phyloP scores from a whole-genome alignment of 37 sponge, comb jelly and placozoan species.

The Petrosia ficiformis region DNA sequence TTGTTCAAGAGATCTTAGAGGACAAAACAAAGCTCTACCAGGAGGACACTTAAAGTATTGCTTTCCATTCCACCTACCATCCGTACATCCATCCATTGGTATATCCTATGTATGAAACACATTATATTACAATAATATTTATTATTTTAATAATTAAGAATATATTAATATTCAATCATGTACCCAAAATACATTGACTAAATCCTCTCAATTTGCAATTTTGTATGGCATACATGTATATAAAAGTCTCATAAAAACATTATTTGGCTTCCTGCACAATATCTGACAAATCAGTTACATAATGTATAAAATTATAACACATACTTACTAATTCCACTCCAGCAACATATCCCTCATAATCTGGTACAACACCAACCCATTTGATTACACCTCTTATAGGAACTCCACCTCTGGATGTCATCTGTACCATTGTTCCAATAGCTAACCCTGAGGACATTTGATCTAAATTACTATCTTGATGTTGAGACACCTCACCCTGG shows the following conservation, averaged over 20 bases:
- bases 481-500: neutral
- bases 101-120: slow-evolving; percentile 46
- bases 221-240: too few relatives aligned
- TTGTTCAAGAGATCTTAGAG: slow-evolving; percentile 14
- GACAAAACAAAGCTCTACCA: slow-evolving; percentile 55
- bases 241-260: too few relatives aligned
- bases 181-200: too few relatives aligned
- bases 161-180: too few relatives aligned
- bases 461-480: too few relatives aligned
- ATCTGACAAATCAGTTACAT: too few relatives aligned
- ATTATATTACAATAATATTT: neutral
- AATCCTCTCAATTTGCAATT: too few relatives aligned
- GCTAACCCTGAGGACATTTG: neutral
- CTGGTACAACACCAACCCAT: slow-evolving; percentile 64
- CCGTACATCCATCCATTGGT: slow-evolving; percentile 41
- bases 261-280: too few relatives aligned
- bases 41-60: slow-evolving; percentile 51
- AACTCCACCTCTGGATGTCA: neutral
- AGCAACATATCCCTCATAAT: slow-evolving; percentile 26
- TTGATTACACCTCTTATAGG: slow-evolving; percentile 38
- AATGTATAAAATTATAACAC: too few relatives aligned
- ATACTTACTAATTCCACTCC: slow-evolving; percentile 79
- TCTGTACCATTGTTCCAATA: neutral
- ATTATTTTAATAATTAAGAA: too few relatives aligned
- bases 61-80: slow-evolving; percentile 43